Conservation (phyloP, 2,113 vertebrate species). For the Pleuronectes platessa region DNA sequence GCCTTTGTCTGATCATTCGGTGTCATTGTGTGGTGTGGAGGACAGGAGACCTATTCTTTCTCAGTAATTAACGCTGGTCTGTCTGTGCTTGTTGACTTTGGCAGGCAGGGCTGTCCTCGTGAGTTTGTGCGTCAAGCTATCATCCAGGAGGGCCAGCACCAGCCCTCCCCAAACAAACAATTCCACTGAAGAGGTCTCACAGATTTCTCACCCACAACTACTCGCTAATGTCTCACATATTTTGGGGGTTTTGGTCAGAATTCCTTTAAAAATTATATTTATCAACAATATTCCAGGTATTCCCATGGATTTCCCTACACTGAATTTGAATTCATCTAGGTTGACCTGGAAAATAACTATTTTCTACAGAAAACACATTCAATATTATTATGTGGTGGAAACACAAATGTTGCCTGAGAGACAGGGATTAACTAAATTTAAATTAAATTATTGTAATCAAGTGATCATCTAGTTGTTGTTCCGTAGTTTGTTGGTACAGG, state of each 20-base stretch:
- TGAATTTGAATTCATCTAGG: neutral
- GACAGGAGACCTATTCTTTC: slow-evolving; percentile 66
- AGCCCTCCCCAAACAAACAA: slow-evolving; percentile 64
- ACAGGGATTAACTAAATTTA: slow-evolving; percentile 2
- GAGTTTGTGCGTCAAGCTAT: slow-evolving; percentile 74
- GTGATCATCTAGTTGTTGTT: slow-evolving; percentile 12
- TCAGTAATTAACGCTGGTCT: slow-evolving; percentile 59
- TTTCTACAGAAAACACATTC: neutral
- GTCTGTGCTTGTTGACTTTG: slow-evolving; percentile 73
- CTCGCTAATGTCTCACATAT: neutral
- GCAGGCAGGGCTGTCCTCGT: slow-evolving; percentile 60
- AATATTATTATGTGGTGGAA: neutral
- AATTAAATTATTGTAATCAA: slow-evolving; percentile 29
- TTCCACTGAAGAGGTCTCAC: slow-evolving; percentile 37
- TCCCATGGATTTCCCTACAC: neutral
- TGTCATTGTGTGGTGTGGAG: slow-evolving; percentile 54
- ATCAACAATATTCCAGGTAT: neutral
- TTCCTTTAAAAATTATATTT: neutral
- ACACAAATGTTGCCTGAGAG: slow-evolving; percentile 5
- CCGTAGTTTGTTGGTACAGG: slow-evolving; percentile 10
- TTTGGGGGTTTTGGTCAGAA: neutral
- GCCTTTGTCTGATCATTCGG: slow-evolving; percentile 59
- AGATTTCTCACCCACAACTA: slow-evolving; percentile 17
- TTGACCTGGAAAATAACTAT: neutral
- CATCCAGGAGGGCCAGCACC: slow-evolving; percentile 57